These are phyloP conservation scores for Scolopax bukidnonensis DNA, from an alignment of 2,797 vertebrate genomes.

Conservation along the genomic window DNA sequence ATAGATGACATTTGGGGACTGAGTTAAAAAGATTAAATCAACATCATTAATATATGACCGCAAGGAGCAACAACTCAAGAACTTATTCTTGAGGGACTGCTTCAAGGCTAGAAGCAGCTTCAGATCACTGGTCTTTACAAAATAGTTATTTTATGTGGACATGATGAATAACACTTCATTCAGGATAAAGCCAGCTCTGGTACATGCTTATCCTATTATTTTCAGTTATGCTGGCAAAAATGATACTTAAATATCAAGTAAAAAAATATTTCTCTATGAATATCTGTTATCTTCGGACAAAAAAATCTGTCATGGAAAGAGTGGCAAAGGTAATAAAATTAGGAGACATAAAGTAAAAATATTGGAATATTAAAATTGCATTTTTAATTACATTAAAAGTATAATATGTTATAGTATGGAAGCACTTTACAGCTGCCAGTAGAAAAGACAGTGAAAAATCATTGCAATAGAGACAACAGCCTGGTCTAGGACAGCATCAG, in stretches of 20 bases:
- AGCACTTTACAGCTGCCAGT: neutral
- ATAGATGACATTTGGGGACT: neutral
- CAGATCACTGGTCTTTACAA: conserved; percentile 23
- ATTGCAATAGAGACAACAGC: neutral
- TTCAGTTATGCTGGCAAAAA: neutral
- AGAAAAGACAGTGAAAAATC: neutral
- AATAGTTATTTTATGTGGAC: neutral
- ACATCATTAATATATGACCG: neutral
- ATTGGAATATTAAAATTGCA: neutral
- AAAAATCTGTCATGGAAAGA: neutral
- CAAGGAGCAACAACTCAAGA: neutral
- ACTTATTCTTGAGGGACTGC: neutral
- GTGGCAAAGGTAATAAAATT: neutral
- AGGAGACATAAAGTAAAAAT: neutral
- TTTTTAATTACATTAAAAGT: neutral
- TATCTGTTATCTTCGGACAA: neutral
- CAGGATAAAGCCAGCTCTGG: neutral
- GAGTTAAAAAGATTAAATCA: neutral
- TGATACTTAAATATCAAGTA: neutral
- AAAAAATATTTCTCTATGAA: neutral
- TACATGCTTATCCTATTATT: neutral
- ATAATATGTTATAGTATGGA: neutral
- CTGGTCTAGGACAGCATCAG: neutral
- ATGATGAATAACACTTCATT: conserved; percentile 1
- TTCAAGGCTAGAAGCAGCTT: conserved; percentile 17